Conservation (phyloP, 2,113 vertebrate species). For the Montifringilla adamsi region DNA sequence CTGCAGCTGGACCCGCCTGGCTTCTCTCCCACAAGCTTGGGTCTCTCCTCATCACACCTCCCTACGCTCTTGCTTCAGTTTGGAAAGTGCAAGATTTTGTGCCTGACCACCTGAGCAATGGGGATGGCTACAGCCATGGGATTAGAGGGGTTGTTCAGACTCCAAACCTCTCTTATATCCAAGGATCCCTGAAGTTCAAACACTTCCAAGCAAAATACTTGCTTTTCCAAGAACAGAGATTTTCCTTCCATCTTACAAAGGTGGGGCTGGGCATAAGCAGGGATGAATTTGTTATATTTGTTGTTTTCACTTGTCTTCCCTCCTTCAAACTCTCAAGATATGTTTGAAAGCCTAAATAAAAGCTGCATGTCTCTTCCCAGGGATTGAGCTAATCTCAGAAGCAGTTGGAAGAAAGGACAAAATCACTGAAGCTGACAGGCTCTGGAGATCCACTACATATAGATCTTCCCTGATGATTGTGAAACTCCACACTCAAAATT, state of each 20-base stretch:
- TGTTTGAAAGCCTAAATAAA: not conserved
- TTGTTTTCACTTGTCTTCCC: not conserved
- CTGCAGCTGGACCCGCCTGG: constrained; percentile 10
- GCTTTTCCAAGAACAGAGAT: not conserved
- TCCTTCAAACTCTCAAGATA: not conserved
- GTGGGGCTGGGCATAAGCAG: not conserved
- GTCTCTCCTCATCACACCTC: constrained; percentile 1
- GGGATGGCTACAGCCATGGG: not conserved
- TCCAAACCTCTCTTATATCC: fast-evolving
- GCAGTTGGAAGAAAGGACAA: not conserved
- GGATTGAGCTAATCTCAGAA: not conserved
- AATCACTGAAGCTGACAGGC: not conserved
- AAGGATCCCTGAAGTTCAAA: not conserved
- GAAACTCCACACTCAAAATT: not conserved
- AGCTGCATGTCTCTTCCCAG: not conserved
- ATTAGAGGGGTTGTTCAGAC: not conserved
- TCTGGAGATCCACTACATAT: not conserved
- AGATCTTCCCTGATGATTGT: not conserved
- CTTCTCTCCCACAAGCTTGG: constrained; percentile 26
- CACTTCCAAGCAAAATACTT: not conserved
- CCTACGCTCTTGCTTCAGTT: not conserved
- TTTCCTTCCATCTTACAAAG: not conserved
- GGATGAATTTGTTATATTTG: not conserved
- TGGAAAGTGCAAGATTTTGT: not conserved
- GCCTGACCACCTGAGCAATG: not conserved